Percentiles rank a stretch among this genome's conserved stretches.
Evolutionary conservation across 2,797 vertebrate species (phyloP).

Genomic region (Crypturellus tataupa): DNA sequence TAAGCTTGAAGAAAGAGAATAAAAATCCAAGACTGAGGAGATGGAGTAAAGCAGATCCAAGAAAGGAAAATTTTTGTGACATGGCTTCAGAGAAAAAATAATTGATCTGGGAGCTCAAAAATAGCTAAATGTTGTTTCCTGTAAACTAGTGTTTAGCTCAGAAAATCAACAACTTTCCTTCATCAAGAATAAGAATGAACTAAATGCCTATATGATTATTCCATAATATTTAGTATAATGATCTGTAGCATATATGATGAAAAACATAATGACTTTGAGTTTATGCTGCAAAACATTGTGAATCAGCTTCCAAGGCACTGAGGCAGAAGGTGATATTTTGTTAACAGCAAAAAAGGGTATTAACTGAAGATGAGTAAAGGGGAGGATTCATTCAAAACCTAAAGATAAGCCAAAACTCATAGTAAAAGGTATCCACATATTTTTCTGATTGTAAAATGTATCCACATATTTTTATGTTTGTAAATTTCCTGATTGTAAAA

Average conservation of each 20-base stretch:
- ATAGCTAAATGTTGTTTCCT: background rate
- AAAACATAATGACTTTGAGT: background rate
- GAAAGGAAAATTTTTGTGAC: background rate
- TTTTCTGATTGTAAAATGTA: background rate
- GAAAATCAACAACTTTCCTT: background rate
- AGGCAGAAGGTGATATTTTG: background rate
- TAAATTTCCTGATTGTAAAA: constrained; percentile 1
- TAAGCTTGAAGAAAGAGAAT: background rate
- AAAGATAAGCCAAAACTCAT: constrained; percentile 34
- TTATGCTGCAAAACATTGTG: constrained; percentile 11
- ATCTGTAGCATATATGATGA: background rate
- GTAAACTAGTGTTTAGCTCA: background rate
- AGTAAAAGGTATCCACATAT: background rate
- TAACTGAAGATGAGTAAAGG: constrained; percentile 30
- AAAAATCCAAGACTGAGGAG: background rate
- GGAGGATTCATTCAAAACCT: background rate
- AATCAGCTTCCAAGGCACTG: constrained; percentile 1
- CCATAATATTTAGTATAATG: background rate
- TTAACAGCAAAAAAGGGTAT: constrained; percentile 20
- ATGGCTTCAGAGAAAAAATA: background rate
- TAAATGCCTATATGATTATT: background rate
- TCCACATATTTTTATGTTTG: background rate
- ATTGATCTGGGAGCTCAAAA: background rate
- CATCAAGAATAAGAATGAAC: background rate
- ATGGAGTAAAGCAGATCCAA: background rate